Evolutionary conservation across 37 sponge, comb jelly and placozoan species (phyloP).

Genomic region (Haliclona indistincta): DNA sequence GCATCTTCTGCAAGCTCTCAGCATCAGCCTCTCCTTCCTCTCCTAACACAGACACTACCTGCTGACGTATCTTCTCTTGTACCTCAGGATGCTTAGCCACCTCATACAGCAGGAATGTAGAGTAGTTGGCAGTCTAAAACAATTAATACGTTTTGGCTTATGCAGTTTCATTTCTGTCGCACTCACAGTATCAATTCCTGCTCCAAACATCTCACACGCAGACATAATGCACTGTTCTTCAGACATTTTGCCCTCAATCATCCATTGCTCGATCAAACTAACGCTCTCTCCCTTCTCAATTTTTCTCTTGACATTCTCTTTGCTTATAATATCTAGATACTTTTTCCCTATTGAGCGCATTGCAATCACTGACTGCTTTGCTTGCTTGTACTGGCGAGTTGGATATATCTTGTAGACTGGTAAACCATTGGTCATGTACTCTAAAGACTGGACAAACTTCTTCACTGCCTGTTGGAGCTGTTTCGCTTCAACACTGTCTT

Average conservation of each 20-base stretch:
- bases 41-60: constrained; percentile 6
- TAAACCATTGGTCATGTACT: neutral
- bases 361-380: neutral
- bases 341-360: neutral
- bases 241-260: constrained; percentile 28
- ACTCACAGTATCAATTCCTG: constrained; percentile 57
- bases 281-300: neutral
- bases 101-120: constrained; percentile 10
- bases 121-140: constrained; percentile 14
- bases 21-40: constrained; percentile 11
- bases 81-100: constrained; percentile 12
- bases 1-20: constrained; percentile 15
- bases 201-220: constrained; percentile 30
- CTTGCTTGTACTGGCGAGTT: neutral
- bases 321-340: neutral
- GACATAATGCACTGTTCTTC: constrained; percentile 16
- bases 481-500: neutral
- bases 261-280: constrained; percentile 55
- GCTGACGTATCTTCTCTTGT: constrained; percentile 1
- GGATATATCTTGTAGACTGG: constrained; percentile 18
- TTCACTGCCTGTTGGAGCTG: neutral
- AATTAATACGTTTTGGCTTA: too few species aligned
- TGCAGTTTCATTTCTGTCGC: too few species aligned
- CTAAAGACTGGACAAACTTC: neutral
- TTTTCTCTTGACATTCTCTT: too few species aligned